Conservation (phyloP, 2,888 invertebrate genomes). For the Athalia circularis region DNA sequence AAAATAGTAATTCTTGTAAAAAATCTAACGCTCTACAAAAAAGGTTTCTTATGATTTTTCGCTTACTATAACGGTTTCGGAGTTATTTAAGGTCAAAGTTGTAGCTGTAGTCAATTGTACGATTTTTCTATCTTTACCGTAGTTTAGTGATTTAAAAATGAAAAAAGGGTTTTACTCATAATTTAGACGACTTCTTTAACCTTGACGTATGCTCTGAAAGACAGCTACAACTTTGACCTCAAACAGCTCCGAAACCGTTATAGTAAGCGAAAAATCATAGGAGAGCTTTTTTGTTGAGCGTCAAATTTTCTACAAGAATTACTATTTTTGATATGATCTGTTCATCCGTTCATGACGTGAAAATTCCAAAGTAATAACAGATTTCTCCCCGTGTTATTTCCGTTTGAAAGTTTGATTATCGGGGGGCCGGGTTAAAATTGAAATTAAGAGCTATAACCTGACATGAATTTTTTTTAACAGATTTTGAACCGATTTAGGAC, state of each 20-base stretch:
- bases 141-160: too few relatives aligned
- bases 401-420: background rate
- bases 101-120: background rate
- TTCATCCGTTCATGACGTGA: too few relatives aligned
- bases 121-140: too few relatives aligned
- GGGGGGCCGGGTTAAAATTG: slow-evolving; percentile 1
- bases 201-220: too few relatives aligned
- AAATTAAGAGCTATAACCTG: slow-evolving; percentile 6
- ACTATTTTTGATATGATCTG: too few relatives aligned
- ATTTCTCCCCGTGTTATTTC: background rate
- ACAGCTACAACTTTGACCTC: background rate
- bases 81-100: background rate
- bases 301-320: background rate
- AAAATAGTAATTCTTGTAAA: background rate
- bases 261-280: background rate
- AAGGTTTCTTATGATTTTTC: slow-evolving; percentile 1
- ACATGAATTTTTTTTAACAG: too few relatives aligned
- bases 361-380: too few relatives aligned
- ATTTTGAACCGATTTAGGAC: too few relatives aligned
- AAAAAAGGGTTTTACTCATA: too few relatives aligned
- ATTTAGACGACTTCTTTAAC: too few relatives aligned
- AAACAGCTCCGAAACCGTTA: background rate
- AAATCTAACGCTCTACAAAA: background rate
- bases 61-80: background rate
- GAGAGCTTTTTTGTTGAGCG: slow-evolving; percentile 4